Evolutionary conservation across 1,140 invertebrate species (phyloP), one percentile per base, ranked within the genome.

Genomic region (Drosophila kepulauana): DNA sequence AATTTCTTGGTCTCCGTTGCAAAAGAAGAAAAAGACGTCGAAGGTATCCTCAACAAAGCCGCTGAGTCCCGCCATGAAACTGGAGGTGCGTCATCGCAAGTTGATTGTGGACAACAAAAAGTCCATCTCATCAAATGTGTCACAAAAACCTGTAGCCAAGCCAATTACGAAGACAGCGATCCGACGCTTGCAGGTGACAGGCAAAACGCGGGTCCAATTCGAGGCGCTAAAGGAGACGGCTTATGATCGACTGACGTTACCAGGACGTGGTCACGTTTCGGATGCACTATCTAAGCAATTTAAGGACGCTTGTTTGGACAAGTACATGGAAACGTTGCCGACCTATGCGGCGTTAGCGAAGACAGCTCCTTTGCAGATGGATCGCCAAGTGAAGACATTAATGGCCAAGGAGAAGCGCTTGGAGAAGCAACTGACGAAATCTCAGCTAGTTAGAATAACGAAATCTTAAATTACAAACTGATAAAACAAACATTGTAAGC

Each of bases 91-190:
- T 7, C 64, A 38, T 3, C 69, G 85, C 0, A 90, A 75, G 45
- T 35, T 90, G 8, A 77, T 89, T 46, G 69, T 90, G 15, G 85
- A 89, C 13, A 58, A 10, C 20, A 79, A 79, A 8, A 89, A 85
- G 25, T 56, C 68, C 0, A 48, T 89, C 11, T 13, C 57, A 3
- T 1, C 20, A 0, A 16, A 15, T 1, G 48, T 72, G 20, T 11
- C 43, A 1, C 43, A 65, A 1, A 81, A 69, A 8, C 5, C 20
- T 6, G 4, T 20, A 5, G 8, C 15, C 0, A 28, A 13, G 1
- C 8, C 48, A 0, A 38, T 85, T 0, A 65, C 71, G 1, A 89
- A 64, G 13, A 62, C 71, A 2, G 68, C 57, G 51, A 81, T 85
- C 7, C 35, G 28, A 6, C 63, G 66, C 5, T 74, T 74, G 5